These are phyloP conservation scores for Aplysina aerophoba DNA, from an alignment of 37 sponge, comb jelly and placozoan genomes.

Conservation along the genomic window DNA sequence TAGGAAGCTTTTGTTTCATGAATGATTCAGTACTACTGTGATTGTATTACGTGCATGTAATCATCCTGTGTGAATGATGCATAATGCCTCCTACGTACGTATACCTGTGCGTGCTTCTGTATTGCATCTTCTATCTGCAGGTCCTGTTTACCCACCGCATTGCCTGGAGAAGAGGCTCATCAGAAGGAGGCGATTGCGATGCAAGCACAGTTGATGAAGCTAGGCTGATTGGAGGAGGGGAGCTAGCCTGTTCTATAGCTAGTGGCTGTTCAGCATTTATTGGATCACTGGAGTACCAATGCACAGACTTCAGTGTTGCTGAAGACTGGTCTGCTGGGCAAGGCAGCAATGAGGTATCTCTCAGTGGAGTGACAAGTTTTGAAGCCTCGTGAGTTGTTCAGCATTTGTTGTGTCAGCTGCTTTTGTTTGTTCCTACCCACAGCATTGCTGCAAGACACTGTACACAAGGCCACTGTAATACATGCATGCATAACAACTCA, in stretches of 20 bases:
- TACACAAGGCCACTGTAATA: too few species aligned
- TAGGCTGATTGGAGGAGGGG: slow-evolving; percentile 16
- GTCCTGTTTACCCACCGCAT: slow-evolving; percentile 50
- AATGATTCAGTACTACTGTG: too few species aligned
- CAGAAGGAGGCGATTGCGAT: not conserved
- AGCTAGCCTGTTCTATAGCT: not conserved
- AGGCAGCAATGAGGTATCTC: not conserved
- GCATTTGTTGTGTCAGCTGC: too few species aligned
- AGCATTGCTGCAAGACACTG: too few species aligned
- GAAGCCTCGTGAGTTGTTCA: slow-evolving; percentile 48
- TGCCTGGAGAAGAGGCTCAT: slow-evolving; percentile 39
- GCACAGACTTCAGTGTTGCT: slow-evolving; percentile 43
- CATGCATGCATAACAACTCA: too few species aligned
- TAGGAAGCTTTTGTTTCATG: too few species aligned
- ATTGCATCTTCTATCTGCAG: too few species aligned
- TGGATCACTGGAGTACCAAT: slow-evolving; percentile 26
- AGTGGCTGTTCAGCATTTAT: slow-evolving; percentile 34
- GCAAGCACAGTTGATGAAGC: not conserved
- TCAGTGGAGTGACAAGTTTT: slow-evolving; percentile 8
- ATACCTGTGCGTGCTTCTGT: too few species aligned
- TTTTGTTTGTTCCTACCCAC: too few species aligned
- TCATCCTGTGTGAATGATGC: too few species aligned
- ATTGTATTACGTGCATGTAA: too few species aligned
- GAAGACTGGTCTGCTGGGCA: slow-evolving; percentile 55
- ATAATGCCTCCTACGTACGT: too few species aligned